A percentile compares a stretch with the other conserved stretches of the same genome.
phyloP scores from a whole-genome alignment of 92 coral and sea anemone genomes.

The Porites evermanni region DNA sequence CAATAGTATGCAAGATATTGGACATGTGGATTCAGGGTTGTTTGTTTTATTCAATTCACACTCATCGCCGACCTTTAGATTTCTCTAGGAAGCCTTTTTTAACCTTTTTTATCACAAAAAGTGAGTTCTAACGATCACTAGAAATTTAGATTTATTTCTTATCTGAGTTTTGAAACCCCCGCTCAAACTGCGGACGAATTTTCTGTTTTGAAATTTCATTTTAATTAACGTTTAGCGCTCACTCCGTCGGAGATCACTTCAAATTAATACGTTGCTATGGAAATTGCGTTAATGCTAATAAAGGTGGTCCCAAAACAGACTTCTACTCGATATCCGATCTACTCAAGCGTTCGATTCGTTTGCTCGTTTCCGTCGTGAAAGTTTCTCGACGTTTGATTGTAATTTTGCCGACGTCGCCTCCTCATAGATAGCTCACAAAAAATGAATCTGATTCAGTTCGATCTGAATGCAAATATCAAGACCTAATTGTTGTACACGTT shows the following conservation, averaged over 20 bases:
- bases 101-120: not conserved
- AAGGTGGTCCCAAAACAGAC: not conserved
- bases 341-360: not conserved
- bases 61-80: not conserved
- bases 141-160: not conserved
- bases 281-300: slow-evolving; percentile 31
- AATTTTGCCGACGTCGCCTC: not conserved
- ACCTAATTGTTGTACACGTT: not conserved
- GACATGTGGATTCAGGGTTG: not conserved
- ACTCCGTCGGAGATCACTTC: not conserved
- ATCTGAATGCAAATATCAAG: slow-evolving; percentile 15
- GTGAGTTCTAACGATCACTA: not conserved
- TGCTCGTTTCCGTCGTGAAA: slow-evolving; percentile 17
- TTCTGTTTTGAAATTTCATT: not conserved
- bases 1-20: not conserved
- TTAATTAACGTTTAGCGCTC: not conserved
- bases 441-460: not conserved
- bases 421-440: too few species aligned
- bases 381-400: slow-evolving; percentile 1
- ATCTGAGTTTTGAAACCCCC: not conserved
- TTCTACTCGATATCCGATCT: slow-evolving; percentile 1
- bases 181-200: not conserved
- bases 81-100: not conserved
- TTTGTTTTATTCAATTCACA: not conserved
- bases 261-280: slow-evolving; percentile 1